Evolutionary conservation across 2,113 vertebrate species (phyloP).

Genomic region (Entomyzon cyanotis): DNA sequence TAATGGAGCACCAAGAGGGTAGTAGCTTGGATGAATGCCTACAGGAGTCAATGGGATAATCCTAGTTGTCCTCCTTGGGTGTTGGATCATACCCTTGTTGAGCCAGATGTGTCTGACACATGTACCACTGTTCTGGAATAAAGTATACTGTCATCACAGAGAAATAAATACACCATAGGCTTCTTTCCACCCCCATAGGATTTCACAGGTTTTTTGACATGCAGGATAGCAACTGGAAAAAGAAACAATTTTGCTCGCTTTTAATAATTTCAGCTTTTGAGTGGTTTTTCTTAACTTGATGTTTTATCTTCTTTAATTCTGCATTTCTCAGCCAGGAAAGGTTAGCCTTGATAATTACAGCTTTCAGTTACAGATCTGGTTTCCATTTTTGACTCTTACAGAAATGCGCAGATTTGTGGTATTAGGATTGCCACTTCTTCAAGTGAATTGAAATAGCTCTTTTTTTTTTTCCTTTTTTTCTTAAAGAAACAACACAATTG

Average conservation of each 20-base stretch:
- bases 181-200: background rate
- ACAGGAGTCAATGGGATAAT: background rate
- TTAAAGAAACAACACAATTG: background rate
- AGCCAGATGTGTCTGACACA: background rate
- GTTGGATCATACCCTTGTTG: background rate
- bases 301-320: background rate
- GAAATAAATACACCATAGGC: background rate
- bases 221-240: background rate
- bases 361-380: background rate
- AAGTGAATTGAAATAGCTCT: background rate
- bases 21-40: background rate
- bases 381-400: background rate
- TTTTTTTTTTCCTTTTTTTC: background rate
- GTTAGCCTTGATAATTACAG: background rate
- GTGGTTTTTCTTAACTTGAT: background rate
- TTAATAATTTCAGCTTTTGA: background rate
- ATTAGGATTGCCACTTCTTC: background rate
- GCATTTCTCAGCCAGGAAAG: background rate
- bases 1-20: background rate
- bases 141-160: background rate
- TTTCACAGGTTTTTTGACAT: background rate
- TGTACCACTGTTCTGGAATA: background rate
- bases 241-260: background rate
- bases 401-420: background rate
- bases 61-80: background rate